A percentile compares a stretch with the other conserved stretches of the same genome.
These are phyloP conservation scores for Petrocephalus zakoni DNA, from an alignment of 2,113 vertebrate genomes.

Conservation along the genomic window DNA sequence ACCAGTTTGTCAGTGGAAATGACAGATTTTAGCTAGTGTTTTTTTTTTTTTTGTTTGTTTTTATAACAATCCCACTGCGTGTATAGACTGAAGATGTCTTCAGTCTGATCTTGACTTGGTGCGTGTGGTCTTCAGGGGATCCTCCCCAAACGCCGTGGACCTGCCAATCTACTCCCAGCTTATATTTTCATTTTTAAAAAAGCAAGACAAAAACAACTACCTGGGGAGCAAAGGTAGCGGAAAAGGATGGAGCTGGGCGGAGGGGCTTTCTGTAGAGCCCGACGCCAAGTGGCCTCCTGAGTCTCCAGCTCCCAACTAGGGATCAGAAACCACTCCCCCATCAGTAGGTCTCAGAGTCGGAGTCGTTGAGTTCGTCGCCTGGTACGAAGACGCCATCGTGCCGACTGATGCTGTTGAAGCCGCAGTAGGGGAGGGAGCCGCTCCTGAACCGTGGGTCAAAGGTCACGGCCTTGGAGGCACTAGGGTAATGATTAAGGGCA, in stretches of 20 bases:
- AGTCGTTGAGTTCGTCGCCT: constrained; percentile 93
- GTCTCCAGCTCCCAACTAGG: neutral
- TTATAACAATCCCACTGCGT: neutral
- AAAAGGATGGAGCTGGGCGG: neutral
- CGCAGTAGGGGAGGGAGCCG: constrained; percentile 85
- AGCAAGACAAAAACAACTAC: neutral
- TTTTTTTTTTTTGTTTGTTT: neutral
- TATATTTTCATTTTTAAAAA: neutral
- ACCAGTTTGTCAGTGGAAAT: neutral
- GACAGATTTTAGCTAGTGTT: neutral
- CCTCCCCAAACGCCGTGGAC: neutral
- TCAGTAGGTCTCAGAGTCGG: constrained; percentile 97
- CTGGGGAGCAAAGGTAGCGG: neutral
- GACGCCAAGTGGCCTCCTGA: neutral
- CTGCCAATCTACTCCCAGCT: neutral
- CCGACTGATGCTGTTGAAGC: constrained; percentile 88
- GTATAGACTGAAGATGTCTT: neutral
- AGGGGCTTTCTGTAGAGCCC: neutral
- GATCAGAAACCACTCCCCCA: neutral
- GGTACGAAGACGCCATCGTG: constrained; percentile 80
- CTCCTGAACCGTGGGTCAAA: constrained; percentile 83
- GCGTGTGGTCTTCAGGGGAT: neutral
- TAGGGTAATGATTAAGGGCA: constrained; percentile 92
- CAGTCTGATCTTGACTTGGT: neutral
- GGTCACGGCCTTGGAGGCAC: constrained; percentile 88